Conservation (phyloP, 1,140 invertebrate species). For the Lordiphosa clarofinis region DNA sequence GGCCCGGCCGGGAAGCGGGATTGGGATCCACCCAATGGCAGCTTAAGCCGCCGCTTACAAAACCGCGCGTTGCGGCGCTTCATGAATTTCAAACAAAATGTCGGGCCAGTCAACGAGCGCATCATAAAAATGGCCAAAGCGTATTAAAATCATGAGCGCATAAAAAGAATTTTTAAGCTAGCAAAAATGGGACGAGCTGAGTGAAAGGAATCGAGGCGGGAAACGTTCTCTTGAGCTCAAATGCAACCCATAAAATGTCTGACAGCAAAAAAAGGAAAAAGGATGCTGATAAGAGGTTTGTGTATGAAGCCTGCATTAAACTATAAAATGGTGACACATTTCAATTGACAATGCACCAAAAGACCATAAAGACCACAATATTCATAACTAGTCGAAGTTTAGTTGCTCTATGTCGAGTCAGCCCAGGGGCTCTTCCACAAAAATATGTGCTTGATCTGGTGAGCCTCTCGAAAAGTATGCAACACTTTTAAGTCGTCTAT, state of each 20-base stretch:
- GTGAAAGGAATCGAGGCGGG: neutral
- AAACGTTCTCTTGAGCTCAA: constrained; percentile 49
- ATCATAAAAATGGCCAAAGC: constrained; percentile 67
- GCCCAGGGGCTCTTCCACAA: too few species aligned
- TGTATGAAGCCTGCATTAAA: constrained; percentile 35
- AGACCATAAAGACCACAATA: neutral
- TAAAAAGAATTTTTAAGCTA: constrained; percentile 64
- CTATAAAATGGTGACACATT: constrained; percentile 65
- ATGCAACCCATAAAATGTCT: constrained; percentile 38
- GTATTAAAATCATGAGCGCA: constrained; percentile 66
- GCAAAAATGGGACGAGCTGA: constrained; percentile 32
- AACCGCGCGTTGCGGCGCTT: constrained; percentile 42
- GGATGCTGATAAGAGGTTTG: constrained; percentile 20
- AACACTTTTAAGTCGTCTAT: too few species aligned
- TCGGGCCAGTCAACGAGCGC: constrained; percentile 17
- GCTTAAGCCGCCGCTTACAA: constrained; percentile 47
- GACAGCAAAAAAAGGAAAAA: constrained; percentile 32
- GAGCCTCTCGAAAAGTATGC: too few species aligned
- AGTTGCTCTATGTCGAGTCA: constrained; percentile 16
- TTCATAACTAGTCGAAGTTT: neutral
- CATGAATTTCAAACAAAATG: constrained; percentile 64
- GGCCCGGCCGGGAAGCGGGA: neutral
- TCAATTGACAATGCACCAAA: constrained; percentile 42
- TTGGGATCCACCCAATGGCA: constrained; percentile 16
- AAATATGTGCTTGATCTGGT: too few species aligned